Base-by-base conservation (phyloP, 2,888 invertebrate genomes). In the Empis stercorea region DNA sequence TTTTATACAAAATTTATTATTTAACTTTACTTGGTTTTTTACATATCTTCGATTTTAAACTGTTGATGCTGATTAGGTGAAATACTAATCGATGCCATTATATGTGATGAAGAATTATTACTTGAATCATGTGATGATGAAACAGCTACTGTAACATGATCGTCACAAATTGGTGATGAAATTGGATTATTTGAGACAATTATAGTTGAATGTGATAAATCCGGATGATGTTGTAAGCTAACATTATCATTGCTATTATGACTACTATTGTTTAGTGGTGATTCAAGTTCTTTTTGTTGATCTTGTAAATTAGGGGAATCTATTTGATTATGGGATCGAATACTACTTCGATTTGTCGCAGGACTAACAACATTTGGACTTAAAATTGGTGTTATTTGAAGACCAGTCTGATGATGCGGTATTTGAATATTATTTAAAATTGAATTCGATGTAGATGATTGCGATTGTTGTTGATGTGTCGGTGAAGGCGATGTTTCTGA, bases 41-140 rank as follows among this genome's bases (percentile, higher is more conserved):
- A 68, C 55, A 69, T 66, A 50, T 66, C 62, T 55, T 69, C 69
- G 51, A 69, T 68, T 59, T 69, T 69, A 48, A 69, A 69, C 52
- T 59, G 62, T 49, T 65, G 63, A 37, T 61, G 60, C 48, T 58
- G 59, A 41, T 59, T 59, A 11, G 67, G 64, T 13, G 67, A 66
- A 57, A 68, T 66, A 45, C 64, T 65, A 46, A 68, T 64, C 15
- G 65, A 65, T 52, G 63, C 62, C 39, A 66, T 65, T 17, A 67
- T 63, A 51, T 63, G 65, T 16, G 64, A 61, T 54, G 61, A 48
- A 54, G 58, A 34, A 45, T 48, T 43, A 45, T 47, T 45, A 15
- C 43, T 40, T 48, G 52, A 43, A 34, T 52, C 44, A 13, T 54
- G 51, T n/a, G 53, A 47, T 41, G 47, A 10, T 37, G 37, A 30